Evolutionary conservation across 2,113 vertebrate genomes (phyloP).

Genomic region (Brachyhypopomus gauderio): DNA sequence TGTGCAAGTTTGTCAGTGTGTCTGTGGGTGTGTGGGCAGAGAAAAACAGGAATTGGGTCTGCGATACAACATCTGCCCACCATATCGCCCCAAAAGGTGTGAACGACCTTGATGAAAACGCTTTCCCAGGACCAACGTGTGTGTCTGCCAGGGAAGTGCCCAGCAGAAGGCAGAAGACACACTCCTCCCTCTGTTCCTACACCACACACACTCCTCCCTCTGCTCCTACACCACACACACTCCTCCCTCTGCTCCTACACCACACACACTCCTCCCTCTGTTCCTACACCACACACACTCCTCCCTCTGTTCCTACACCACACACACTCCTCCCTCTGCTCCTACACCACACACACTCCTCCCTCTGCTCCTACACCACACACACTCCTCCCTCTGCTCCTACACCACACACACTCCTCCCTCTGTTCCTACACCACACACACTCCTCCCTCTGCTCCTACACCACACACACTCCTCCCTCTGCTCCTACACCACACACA

Average conservation of each 20-base stretch:
- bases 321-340: too few relatives aligned
- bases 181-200: slow-evolving; percentile 52
- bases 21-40: too few relatives aligned
- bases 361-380: slow-evolving; percentile 4
- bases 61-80: too few relatives aligned
- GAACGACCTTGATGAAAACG: background rate
- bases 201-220: background rate
- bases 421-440: too few relatives aligned
- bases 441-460: slow-evolving; percentile 54
- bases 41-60: too few relatives aligned
- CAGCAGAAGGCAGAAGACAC: slow-evolving; percentile 38
- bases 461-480: background rate
- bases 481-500: slow-evolving; percentile 64
- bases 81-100: background rate
- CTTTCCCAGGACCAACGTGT: background rate
- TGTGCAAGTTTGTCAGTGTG: too few relatives aligned
- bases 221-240: slow-evolving; percentile 64
- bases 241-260: too few relatives aligned
- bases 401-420: slow-evolving; percentile 64
- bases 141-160: background rate
- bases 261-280: slow-evolving; percentile 57
- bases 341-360: slow-evolving; percentile 63
- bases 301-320: slow-evolving; percentile 58
- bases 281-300: too few relatives aligned
- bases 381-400: slow-evolving; percentile 16